Base-by-base conservation (phyloP, 2,797 vertebrate species). In the Chiloscyllium punctatum region DNA sequence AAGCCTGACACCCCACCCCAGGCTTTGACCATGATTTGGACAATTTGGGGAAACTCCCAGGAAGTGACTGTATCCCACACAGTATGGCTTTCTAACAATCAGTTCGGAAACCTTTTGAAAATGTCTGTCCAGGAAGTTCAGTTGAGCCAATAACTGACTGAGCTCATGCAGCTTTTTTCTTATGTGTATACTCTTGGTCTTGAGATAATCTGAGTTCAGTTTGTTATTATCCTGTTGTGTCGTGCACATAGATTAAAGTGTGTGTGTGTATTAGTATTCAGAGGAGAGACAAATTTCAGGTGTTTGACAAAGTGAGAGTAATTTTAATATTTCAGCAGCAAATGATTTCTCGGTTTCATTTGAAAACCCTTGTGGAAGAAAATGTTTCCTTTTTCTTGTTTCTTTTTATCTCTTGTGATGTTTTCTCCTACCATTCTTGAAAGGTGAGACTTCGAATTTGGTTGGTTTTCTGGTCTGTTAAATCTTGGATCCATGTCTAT, bases 111-210 rank as follows among this genome's bases (percentile, higher is more conserved):
- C 74, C 74, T 15, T 33, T 74, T 0, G 11, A 9, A 33, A 74
- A 33, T 30, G 2, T 33, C 30, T 74, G 30, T 30, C 7, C 72
- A 27, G 11, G 72, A 91, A 21, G 4, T 66, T 91, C 88, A n/a
- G 53, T 30, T 90, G 62, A n/a, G 15, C 66, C 18, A 91, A 66
- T 91, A 3, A n/a, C 57, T 77, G 13, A 95, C 4, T 74, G 1
- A 77, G 57, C 27, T n/a, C 94, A 74, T 68, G 77, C 53, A 53
- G 94, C 53, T 71, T 95, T 71, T 57, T 95, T 95, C 94, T 57
- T 77, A 9, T 30, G 30, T 95, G 51, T 33, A 16, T 33, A 9
- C 15, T 9, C 77, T 95, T 57, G 72, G 48, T 95, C 71, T 33
- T 2, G 53, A 71, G 42, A 71, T 71, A 77, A 95, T 18, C 88